A percentile compares a stretch with the other conserved stretches of the same genome.
These are phyloP conservation scores for Willisornis vidua DNA, from an alignment of 2,113 vertebrate species.

Conservation along the genomic window DNA sequence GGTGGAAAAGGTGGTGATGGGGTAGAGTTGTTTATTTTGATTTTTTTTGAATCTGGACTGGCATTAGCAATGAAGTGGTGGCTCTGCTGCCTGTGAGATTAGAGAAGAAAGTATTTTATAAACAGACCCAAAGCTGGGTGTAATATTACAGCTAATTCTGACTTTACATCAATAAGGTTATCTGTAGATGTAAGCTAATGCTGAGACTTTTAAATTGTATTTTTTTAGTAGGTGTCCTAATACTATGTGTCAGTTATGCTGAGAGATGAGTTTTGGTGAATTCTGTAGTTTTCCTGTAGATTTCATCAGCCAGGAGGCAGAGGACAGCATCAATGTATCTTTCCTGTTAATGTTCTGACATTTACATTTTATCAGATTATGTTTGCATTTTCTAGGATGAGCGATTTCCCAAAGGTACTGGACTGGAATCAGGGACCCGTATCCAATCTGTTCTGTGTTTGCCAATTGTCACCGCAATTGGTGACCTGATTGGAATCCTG, in stretches of 20 bases:
- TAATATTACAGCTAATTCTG: not conserved
- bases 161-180: not conserved
- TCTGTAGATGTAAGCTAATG: not conserved
- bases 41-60: not conserved
- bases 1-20: rapidly evolving
- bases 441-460: constrained; percentile 97
- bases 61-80: not conserved
- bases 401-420: constrained; percentile 94
- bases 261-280: not conserved
- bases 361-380: not conserved
- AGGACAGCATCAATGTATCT: not conserved
- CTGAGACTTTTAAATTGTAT: not conserved
- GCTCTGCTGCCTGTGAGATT: not conserved
- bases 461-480: constrained; percentile 94
- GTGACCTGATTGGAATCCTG: constrained; percentile 94
- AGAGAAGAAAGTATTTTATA: not conserved
- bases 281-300: not conserved
- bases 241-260: not conserved
- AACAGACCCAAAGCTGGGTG: not conserved
- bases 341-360: not conserved
- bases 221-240: not conserved
- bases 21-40: not conserved
- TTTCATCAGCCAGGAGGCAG: not conserved
- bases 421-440: constrained; percentile 90
- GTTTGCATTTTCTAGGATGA: constrained; percentile 82